These are phyloP conservation scores for Mirounga angustirostris DNA, from an alignment of 2,113 vertebrate species.

Conservation along the genomic window DNA sequence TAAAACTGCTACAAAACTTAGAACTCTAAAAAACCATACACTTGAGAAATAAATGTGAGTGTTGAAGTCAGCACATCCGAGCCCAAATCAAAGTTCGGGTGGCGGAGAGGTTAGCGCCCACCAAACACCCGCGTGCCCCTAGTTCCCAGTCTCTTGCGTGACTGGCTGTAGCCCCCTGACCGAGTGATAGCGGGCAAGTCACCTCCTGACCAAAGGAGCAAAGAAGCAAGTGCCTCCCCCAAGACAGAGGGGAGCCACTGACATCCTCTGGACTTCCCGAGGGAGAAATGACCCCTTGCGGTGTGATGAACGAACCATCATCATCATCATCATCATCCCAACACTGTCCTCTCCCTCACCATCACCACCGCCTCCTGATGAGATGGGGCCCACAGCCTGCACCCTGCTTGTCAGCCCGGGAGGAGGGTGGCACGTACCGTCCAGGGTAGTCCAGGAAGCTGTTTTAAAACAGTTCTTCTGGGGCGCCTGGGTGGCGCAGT, in stretches of 20 bases:
- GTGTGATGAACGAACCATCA: accelerated
- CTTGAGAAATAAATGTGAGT: background rate
- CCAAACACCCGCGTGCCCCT: accelerated
- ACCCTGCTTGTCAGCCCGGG: background rate
- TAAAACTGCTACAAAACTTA: background rate
- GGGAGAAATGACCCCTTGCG: background rate
- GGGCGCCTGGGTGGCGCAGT: background rate
- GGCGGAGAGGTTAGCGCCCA: accelerated
- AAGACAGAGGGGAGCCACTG: accelerated
- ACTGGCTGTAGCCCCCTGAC: accelerated
- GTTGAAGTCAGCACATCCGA: background rate
- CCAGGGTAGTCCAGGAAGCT: background rate
- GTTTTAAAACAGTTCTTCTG: background rate
- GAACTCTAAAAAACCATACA: background rate
- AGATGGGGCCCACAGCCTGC: accelerated
- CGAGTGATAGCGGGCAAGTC: accelerated
- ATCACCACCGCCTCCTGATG: too few species aligned
- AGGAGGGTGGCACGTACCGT: background rate
- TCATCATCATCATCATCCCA: background rate
- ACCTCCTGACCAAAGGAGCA: background rate
- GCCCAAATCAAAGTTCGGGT: background rate
- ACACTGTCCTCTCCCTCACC: too few species aligned
- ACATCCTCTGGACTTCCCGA: accelerated
- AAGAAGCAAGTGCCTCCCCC: accelerated
- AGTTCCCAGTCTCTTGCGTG: accelerated